Base-by-base conservation (phyloP, 2,797 vertebrate species). In the Anguilla pacifica region DNA sequence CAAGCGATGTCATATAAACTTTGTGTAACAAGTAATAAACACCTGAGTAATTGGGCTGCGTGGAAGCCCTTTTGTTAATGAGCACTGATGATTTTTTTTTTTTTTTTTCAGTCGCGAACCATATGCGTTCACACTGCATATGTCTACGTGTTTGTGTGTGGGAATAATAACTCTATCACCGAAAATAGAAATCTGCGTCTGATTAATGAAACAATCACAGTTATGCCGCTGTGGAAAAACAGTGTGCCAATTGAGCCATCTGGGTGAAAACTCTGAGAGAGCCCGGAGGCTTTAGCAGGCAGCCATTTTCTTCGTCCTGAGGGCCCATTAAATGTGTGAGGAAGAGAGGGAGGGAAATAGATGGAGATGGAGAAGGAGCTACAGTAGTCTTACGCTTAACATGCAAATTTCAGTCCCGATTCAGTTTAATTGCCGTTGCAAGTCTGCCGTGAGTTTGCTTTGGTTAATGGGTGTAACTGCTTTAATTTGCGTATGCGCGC, bases 251-350 rank as follows among this genome's bases (percentile, higher is more conserved):
- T 35, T 28, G 67, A 72, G 67, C n/a, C 92, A 91, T 87, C 85
- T 87, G 91, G 90, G 91, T 83, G 35, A 67, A 39, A 87, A 70
- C 67, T 85, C 70, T 25, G 57, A 74, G 55, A 87, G 46, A 31
- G 57, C 51, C 55, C 19, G 17, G 86, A 74, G 86, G 55, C n/a
- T n/a, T 28, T 49, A 46, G 70, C 79, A 13, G 64, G 51, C 64
- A 35, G 19, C 31, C 86, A 64, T 84, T 61, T 86, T 87, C 67
- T 83, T 51, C 13, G 72, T 89, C 77, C 74, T 84, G 11, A 35
- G 46, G 86, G 81, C 49, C 35, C 83, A 85, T 70, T 85, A 84
- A 86, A 87, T 85, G 84, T n/a, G 83, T 35, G 85, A 31, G 57
- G 70, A 74, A 22, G 49, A 72, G 64, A 31, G 17, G 43, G 77